These are phyloP conservation scores for Vulpes ferrilata DNA, from an alignment of 2,113 vertebrate species.

Conservation along the genomic window DNA sequence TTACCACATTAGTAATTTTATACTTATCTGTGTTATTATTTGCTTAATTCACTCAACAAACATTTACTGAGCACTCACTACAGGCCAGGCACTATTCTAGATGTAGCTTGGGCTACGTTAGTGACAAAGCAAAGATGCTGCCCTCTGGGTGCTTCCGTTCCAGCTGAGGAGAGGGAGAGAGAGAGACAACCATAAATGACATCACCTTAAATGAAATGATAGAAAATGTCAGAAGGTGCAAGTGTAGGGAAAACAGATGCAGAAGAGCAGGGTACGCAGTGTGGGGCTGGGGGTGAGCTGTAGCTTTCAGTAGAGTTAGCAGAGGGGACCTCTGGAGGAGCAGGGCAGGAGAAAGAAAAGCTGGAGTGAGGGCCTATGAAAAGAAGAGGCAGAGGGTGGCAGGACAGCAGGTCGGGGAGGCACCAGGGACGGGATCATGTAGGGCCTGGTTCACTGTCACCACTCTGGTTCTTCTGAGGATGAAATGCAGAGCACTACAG, in stretches of 20 bases:
- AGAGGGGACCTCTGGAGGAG: background rate
- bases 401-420: background rate
- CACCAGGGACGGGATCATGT: background rate
- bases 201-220: background rate
- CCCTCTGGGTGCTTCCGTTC: background rate
- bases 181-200: background rate
- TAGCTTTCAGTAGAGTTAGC: background rate
- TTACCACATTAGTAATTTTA: slow-evolving; percentile 24
- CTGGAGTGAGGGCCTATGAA: background rate
- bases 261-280: background rate
- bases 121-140: background rate
- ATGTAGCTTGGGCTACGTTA: background rate
- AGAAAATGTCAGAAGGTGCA: background rate
- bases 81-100: background rate
- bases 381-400: background rate
- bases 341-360: background rate
- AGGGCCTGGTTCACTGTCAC: background rate
- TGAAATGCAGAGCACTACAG: background rate
- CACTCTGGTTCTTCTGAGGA: background rate
- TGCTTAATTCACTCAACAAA: slow-evolving; percentile 42
- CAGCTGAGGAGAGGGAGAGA: background rate
- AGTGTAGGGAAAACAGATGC: background rate
- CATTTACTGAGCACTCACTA: background rate
- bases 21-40: slow-evolving; percentile 8
- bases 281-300: background rate